Conservation (phyloP, 2,113 vertebrate genomes). For the Hemibates koningsi region DNA sequence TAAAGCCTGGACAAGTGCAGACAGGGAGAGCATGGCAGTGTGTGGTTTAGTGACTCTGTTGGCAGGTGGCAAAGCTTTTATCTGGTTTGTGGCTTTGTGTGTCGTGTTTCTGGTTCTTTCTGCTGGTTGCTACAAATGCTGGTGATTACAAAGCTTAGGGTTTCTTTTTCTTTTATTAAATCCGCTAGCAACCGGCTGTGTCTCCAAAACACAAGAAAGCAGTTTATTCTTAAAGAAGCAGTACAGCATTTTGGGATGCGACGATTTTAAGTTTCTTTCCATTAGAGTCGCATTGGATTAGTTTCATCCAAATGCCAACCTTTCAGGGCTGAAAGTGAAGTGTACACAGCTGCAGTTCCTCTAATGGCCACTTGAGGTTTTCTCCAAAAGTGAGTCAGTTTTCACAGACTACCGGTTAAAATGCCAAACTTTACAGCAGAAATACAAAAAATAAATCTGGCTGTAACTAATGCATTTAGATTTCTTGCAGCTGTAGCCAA, state of each 20-base stretch:
- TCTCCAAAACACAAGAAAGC: not conserved
- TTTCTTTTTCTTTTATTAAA: not conserved
- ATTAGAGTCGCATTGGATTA: fast-evolving
- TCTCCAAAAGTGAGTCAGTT: not conserved
- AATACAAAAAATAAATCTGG: not conserved
- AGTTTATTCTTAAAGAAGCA: not conserved
- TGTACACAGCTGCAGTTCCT: not conserved
- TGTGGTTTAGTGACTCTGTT: not conserved
- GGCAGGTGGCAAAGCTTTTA: not conserved
- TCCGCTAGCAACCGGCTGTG: not conserved
- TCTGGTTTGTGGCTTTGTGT: not conserved
- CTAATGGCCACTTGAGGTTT: not conserved
- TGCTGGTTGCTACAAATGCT: not conserved
- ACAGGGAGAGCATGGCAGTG: not conserved
- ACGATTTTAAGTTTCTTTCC: not conserved
- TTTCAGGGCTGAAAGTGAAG: not conserved
- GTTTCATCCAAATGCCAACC: not conserved
- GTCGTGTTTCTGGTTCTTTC: not conserved
- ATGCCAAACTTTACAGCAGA: not conserved
- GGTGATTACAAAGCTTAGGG: not conserved
- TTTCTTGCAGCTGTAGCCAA: fast-evolving
- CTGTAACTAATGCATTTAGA: not conserved
- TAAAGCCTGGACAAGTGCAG: slow-evolving; percentile 7
- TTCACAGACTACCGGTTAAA: not conserved
- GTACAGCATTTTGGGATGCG: fast-evolving